phyloP scores from a whole-genome alignment of 2,888 invertebrate species.

The Petrophora chlorosata region DNA sequence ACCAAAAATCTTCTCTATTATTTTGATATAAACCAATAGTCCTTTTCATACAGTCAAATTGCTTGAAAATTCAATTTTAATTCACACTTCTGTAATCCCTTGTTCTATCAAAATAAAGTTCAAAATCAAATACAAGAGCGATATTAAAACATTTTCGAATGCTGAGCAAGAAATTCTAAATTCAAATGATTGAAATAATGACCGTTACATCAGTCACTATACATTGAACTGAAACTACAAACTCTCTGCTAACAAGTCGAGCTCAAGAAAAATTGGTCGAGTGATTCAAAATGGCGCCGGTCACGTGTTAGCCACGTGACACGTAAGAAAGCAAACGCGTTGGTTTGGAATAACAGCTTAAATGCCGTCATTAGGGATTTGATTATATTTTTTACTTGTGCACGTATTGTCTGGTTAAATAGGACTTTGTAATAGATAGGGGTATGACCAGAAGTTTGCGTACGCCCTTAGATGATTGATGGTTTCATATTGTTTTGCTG shows the following conservation, averaged over 20 bases:
- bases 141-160: conserved; percentile 21
- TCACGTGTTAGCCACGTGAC: conserved; percentile 75
- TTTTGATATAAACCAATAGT: conserved; percentile 53
- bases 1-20: conserved; percentile 38
- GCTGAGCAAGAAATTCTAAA: conserved; percentile 53
- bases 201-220: conserved; percentile 53
- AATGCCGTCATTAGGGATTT: conserved; percentile 76
- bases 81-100: background rate
- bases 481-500: conserved; percentile 27
- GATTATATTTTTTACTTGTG: conserved; percentile 61
- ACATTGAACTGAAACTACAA: conserved; percentile 8
- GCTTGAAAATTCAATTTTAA: conserved; percentile 36
- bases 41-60: conserved; percentile 54
- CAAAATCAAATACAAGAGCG: conserved; percentile 20
- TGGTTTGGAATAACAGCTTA: conserved; percentile 74
- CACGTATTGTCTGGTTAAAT: conserved; percentile 61
- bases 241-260: background rate
- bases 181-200: conserved; percentile 76
- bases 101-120: conserved; percentile 16
- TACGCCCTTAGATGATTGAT: conserved; percentile 25
- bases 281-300: conserved; percentile 65
- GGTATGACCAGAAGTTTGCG: conserved; percentile 43
- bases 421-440: conserved; percentile 74
- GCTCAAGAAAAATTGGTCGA: conserved; percentile 43
- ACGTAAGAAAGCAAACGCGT: conserved; percentile 73